Evolutionary conservation across 2,888 invertebrate genomes (phyloP).

Genomic region (Pheosia tremula): DNA sequence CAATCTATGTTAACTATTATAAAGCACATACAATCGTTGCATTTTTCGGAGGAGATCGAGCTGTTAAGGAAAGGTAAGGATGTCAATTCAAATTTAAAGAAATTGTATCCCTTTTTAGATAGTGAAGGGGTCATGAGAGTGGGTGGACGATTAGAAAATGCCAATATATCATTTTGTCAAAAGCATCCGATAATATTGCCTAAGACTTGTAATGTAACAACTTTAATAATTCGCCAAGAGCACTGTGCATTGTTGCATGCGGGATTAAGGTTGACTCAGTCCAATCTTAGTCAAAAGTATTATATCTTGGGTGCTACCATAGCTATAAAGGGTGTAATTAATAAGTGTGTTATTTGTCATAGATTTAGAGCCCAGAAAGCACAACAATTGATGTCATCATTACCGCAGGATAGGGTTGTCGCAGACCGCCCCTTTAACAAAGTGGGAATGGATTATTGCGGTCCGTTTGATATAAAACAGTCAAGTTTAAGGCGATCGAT

Average conservation of each 20-base stretch:
- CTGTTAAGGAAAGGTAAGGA: neutral
- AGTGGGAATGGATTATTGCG: conserved; percentile 5
- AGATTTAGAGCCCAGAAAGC: neutral
- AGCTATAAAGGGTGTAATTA: neutral
- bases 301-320: neutral
- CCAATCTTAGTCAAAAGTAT: neutral
- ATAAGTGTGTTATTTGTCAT: neutral
- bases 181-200: neutral
- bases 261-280: neutral
- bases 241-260: neutral
- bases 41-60: neutral
- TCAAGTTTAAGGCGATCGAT: neutral
- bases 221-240: neutral
- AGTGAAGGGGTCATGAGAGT: neutral
- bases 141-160: neutral
- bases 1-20: neutral
- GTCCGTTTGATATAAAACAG: conserved; percentile 4
- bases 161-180: neutral
- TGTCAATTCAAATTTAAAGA: neutral
- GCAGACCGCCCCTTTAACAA: neutral
- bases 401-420: conserved; percentile 6
- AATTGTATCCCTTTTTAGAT: neutral
- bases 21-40: neutral
- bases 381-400: conserved; percentile 1
- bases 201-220: neutral